A percentile compares a stretch with the other conserved stretches of the same genome.
These are phyloP conservation scores for Ctena decussata DNA, from an alignment of 2,888 invertebrate genomes.

Conservation along the genomic window DNA sequence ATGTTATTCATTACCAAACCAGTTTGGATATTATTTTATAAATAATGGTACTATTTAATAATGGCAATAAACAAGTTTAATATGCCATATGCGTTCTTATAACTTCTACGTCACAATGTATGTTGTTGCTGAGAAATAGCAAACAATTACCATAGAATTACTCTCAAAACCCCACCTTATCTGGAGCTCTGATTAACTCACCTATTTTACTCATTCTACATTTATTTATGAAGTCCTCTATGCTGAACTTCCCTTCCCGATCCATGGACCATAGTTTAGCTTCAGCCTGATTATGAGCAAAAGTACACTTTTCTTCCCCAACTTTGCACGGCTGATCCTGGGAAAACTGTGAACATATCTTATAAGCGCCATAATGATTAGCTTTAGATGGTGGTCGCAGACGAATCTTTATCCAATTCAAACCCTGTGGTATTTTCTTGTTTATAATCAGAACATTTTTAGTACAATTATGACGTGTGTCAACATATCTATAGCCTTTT, in stretches of 20 bases:
- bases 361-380: slow-evolving; percentile 69
- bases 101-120: no score
- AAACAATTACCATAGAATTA: no score
- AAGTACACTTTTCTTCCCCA: slow-evolving; percentile 78
- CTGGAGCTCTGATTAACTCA: no score
- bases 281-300: slow-evolving; percentile 79
- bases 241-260: slow-evolving; percentile 72
- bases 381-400: slow-evolving; percentile 64
- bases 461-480: slow-evolving; percentile 72
- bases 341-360: slow-evolving; percentile 79
- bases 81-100: no score
- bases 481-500: slow-evolving; percentile 69
- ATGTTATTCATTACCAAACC: no score
- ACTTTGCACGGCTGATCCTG: slow-evolving; percentile 73
- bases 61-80: no score
- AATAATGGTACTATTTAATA: no score
- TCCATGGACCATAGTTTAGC: slow-evolving; percentile 79
- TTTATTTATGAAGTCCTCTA: slow-evolving; percentile 74
- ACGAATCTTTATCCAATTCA: slow-evolving; percentile 80
- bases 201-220: slow-evolving; percentile 63
- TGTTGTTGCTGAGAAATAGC: no score
- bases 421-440: slow-evolving; percentile 48
- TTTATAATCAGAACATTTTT: slow-evolving; percentile 74
- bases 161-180: no score
- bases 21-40: no score